Base-by-base conservation (phyloP, 2,113 vertebrate genomes). In the Stigmatopora argus region DNA sequence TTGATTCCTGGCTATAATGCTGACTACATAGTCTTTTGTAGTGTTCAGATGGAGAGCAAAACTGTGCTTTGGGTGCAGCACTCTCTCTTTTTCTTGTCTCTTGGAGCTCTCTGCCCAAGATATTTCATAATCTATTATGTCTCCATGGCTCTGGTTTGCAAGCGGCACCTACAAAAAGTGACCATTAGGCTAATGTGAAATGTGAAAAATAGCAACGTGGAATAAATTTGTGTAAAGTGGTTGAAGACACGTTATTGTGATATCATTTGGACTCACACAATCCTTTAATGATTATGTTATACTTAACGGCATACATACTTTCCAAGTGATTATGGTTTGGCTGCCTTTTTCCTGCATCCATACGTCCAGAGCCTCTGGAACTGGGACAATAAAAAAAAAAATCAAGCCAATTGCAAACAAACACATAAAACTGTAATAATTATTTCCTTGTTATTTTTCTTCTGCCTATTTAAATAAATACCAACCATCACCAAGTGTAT, bases 361-460 rank as follows among this genome's bases (percentile, higher is more conserved):
- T 1, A 91, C 58, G 34, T 91, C 87, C 2, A 83, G 71, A 46
- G 77, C 67, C 60, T 85, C 82, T 72, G 89, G 89, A 75, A 85
- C 90, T 91, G 73, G 15, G 9, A 23, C 15, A 51, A 11, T 69
- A 38, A 34, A 23, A 62, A 5, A 31, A n/a, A 18, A 34, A 48
- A 21, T 11, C 23, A 49, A 11, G 7, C 15, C 15, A 31, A 38
- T 26, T 46, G 13, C 11, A 21, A 19, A 23, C 13, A 3, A 47
- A 47, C 21, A 21, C 13, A 23, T 15, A 21, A 21, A 48, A 47
- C 10, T 46, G 56, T 38, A 38, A 4, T 14, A 2, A 15, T 31
- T 15, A 14, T 2, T 26, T 6, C 13, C 6, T 5, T 44, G 5
- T 7, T 35, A 8, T 11, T 19, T 13, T 9, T 19, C 34, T 12